These are phyloP conservation scores for Myathropa florea DNA, from an alignment of 2,888 invertebrate species.

Conservation along the genomic window DNA sequence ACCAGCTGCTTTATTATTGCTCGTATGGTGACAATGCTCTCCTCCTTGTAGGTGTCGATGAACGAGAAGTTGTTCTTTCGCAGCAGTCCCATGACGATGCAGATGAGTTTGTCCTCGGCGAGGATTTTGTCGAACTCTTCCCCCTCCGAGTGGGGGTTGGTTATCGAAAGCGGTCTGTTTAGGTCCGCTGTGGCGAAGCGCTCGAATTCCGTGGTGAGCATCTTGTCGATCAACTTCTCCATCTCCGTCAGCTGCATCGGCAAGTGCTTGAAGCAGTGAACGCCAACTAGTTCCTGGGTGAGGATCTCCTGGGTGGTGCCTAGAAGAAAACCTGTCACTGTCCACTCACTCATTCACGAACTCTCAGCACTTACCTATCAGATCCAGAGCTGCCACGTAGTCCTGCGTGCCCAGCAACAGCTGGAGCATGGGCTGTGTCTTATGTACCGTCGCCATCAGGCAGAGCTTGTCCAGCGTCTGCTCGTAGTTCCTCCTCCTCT, in stretches of 20 bases:
- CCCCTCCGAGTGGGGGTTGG: slow-evolving; percentile 76
- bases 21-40: slow-evolving; percentile 93
- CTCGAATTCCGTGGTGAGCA: slow-evolving; percentile 97
- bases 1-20: slow-evolving; percentile 93
- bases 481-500: slow-evolving; percentile 85
- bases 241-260: slow-evolving; percentile 97
- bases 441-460: slow-evolving; percentile 96
- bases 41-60: slow-evolving; percentile 92
- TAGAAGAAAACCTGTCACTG: neutral
- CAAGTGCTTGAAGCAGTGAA: slow-evolving; percentile 97
- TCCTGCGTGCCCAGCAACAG: slow-evolving; percentile 96
- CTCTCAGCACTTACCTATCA: slow-evolving; percentile 85
- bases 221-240: slow-evolving; percentile 96
- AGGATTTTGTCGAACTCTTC: slow-evolving; percentile 81
- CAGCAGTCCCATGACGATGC: slow-evolving; percentile 94
- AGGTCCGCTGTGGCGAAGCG: slow-evolving; percentile 95
- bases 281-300: slow-evolving; percentile 92
- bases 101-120: slow-evolving; percentile 92
- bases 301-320: slow-evolving; percentile 96
- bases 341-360: neutral
- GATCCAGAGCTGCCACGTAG: slow-evolving; percentile 97
- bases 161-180: slow-evolving; percentile 87
- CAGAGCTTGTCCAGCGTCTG: slow-evolving; percentile 89
- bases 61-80: slow-evolving; percentile 93
- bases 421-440: slow-evolving; percentile 99